phyloP scores from a whole-genome alignment of 2,888 invertebrate genomes.

The Hirtodrosophila confusa region DNA sequence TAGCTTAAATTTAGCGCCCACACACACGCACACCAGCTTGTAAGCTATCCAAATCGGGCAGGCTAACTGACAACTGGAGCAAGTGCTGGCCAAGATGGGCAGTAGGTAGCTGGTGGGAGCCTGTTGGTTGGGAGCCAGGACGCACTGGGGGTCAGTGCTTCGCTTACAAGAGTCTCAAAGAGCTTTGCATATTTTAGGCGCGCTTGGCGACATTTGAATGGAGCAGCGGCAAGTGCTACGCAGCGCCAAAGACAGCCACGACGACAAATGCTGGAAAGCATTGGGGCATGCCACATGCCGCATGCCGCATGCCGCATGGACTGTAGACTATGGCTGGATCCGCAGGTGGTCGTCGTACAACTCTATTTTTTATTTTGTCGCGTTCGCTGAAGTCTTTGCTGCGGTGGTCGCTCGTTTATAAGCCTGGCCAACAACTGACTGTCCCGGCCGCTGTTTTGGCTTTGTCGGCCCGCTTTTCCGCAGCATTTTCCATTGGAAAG shows the following conservation, averaged over 20 bases:
- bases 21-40: conserved; percentile 27
- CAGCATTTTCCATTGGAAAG: conserved; percentile 50
- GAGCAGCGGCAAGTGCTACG: conserved; percentile 68
- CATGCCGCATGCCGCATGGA: conserved; percentile 2
- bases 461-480: conserved; percentile 41
- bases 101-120: conserved; percentile 4
- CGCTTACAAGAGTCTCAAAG: conserved; percentile 70
- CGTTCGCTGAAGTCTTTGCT: conserved; percentile 73
- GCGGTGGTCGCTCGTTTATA: conserved; percentile 72
- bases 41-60: conserved; percentile 32
- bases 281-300: neutral
- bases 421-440: conserved; percentile 33
- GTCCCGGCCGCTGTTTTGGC: conserved; percentile 16
- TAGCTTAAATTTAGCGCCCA: conserved; percentile 59
- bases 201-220: conserved; percentile 75
- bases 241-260: conserved; percentile 42
- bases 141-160: conserved; percentile 71
- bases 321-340: conserved; percentile 31
- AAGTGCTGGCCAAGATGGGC: conserved; percentile 44
- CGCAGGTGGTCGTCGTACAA: conserved; percentile 79
- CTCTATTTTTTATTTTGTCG: conserved; percentile 79
- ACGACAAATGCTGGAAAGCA: conserved; percentile 46
- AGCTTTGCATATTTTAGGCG: conserved; percentile 77
- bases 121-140: conserved; percentile 23
- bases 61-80: conserved; percentile 61